A percentile compares a stretch with the other conserved stretches of the same genome.
Evolutionary conservation across 2,113 vertebrate genomes (phyloP).

Genomic region (Artemisiospiza belli): DNA sequence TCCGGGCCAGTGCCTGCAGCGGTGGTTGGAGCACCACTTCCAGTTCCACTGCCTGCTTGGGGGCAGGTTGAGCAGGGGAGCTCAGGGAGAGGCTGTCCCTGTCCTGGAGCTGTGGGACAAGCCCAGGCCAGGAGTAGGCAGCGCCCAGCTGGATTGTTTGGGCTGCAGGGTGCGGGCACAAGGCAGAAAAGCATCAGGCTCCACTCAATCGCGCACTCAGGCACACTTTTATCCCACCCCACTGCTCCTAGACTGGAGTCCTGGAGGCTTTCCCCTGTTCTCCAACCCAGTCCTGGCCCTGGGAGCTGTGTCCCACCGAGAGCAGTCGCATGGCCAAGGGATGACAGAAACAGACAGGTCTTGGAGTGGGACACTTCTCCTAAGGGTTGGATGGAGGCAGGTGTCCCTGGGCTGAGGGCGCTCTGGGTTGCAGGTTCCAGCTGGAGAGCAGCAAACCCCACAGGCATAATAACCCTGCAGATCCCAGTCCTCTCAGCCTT

Average conservation of each 20-base stretch:
- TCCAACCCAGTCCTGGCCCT: no score
- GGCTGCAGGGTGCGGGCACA: accelerated
- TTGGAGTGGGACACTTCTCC: no score
- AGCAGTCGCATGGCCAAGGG: background rate
- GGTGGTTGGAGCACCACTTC: accelerated
- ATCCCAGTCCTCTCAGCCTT: accelerated
- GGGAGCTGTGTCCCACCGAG: background rate
- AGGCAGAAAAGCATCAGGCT: background rate
- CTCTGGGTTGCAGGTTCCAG: background rate
- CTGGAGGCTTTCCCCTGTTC: background rate
- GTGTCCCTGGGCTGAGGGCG: no score
- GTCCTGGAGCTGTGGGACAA: background rate
- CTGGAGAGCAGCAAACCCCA: background rate
- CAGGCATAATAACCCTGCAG: background rate
- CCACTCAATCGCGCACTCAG: accelerated
- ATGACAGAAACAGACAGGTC: background rate
- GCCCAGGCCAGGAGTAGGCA: background rate
- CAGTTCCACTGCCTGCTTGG: background rate
- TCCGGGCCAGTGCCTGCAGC: background rate
- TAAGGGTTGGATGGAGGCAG: accelerated
- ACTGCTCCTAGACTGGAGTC: no score
- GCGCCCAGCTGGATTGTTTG: no score
- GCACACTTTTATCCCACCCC: background rate
- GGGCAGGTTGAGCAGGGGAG: accelerated
- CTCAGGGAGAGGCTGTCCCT: accelerated